Base-by-base conservation (phyloP, 1,140 invertebrate species). In the Bombus turneri region DNA sequence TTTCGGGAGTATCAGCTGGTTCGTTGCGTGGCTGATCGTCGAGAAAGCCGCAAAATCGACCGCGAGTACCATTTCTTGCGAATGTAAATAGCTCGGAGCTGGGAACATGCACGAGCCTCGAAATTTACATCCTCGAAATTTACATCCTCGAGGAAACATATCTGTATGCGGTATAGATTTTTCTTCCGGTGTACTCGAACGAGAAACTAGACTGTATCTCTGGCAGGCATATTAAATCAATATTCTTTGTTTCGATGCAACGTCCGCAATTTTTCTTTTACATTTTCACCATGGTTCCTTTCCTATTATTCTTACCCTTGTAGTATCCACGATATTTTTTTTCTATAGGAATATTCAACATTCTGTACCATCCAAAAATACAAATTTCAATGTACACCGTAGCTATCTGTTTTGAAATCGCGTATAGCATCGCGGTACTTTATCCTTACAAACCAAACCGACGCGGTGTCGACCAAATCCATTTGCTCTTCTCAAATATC, bases 41-140 rank as follows among this genome's bases (percentile, higher is more conserved):
- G 59, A 64, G 76, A 73, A 89, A 81, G 72, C 68, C 78, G 68
- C 53, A 86, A 86, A 87, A 91, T 83, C 81, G 74, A 89, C 86
- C 81, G 88, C 78, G 91, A 92, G 90, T 90, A 22, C 47, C 86
- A 82, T 85, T 69, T 43, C 37, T 47, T 47, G 79, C 84, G 87
- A 85, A 81, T 89, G 91, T 91, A 91, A 92, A 91, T 88, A 92
- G 89, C 85, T 85, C 81, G 59, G 37, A 89, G 79, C 84, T 69
- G 71, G 74, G 74, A 86, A 37, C 13, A 12, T 39, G 22, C 31
- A 15, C 57, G 69, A 57, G 68, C 59, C 62, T 81, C 73, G 74
- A 89, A 91, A 91, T 92, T 91, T 83, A 90, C 81, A 86, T 82
- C 80, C 69, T 85, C 64, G 41, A 15, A 91, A 91, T 92, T 91